Percentiles rank a stretch among this genome's conserved stretches.
Conservation (phyloP, 1,140 invertebrate genomes). For the Caenorhabditis remanei region DNA sequence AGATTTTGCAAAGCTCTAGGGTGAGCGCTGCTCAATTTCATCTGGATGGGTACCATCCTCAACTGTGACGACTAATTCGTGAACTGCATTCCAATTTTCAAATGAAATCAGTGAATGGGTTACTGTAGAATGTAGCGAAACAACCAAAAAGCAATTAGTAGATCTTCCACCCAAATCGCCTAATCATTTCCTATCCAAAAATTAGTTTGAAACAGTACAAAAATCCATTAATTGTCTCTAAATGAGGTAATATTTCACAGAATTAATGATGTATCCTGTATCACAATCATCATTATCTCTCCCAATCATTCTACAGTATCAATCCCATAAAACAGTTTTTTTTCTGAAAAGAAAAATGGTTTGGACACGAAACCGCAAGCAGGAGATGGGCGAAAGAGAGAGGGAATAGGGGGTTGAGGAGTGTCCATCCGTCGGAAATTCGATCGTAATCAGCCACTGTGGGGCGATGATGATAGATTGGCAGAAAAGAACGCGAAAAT, state of each 20-base stretch:
- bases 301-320: constrained; percentile 11
- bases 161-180: background rate
- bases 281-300: background rate
- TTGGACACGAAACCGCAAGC: constrained; percentile 34
- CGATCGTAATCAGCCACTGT: constrained; percentile 47
- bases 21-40: too few relatives aligned
- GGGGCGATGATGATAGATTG: constrained; percentile 55
- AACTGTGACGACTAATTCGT: too few relatives aligned
- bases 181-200: background rate
- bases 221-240: background rate
- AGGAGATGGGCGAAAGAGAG: background rate
- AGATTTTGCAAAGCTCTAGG: too few relatives aligned
- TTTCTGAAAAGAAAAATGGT: constrained; percentile 33
- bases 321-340: constrained; percentile 50
- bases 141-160: background rate
- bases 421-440: constrained; percentile 54
- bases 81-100: too few relatives aligned
- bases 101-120: too few relatives aligned
- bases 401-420: background rate
- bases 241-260: constrained; percentile 24
- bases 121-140: background rate
- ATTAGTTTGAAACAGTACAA: background rate
- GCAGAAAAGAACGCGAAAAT: constrained; percentile 52
- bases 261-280: constrained; percentile 19
- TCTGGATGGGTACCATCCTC: too few relatives aligned